These are phyloP conservation scores for Scaptomyza montana DNA, from an alignment of 1,140 invertebrate species.

Conservation along the genomic window DNA sequence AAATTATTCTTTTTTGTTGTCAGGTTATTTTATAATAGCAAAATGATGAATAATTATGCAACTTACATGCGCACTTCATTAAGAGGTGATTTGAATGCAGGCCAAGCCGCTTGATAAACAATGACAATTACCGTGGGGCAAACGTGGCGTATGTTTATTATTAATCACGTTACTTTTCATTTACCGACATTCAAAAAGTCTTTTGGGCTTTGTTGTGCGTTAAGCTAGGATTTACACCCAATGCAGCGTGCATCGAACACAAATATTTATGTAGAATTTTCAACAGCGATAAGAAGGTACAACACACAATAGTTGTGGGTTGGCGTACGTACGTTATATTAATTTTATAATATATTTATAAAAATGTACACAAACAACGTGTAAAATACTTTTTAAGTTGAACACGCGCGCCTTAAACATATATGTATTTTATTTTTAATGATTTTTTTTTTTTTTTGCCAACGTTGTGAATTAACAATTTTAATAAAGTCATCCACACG, in stretches of 20 bases:
- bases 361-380: conserved; percentile 65
- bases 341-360: conserved; percentile 47
- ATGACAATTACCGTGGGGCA: conserved; percentile 54
- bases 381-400: conserved; percentile 52
- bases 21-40: conserved; percentile 13
- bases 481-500: conserved; percentile 79
- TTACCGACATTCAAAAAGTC: conserved; percentile 5
- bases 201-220: conserved; percentile 16
- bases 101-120: conserved; percentile 54
- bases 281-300: conserved; percentile 52
- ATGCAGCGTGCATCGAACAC: conserved; percentile 40
- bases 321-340: conserved; percentile 12
- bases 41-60: conserved; percentile 59
- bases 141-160: conserved; percentile 53
- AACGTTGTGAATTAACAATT: conserved; percentile 61
- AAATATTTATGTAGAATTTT: conserved; percentile 39
- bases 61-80: conserved; percentile 63
- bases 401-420: conserved; percentile 49
- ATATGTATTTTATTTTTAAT: conserved; percentile 35
- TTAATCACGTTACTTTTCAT: conserved; percentile 19
- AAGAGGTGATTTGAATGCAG: conserved; percentile 67
- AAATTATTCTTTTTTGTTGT: neutral
- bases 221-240: conserved; percentile 66
- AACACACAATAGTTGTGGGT: conserved; percentile 37
- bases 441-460: conserved; percentile 7